phyloP scores from a whole-genome alignment of 2,113 vertebrate genomes.

The Tursiops truncatus region DNA sequence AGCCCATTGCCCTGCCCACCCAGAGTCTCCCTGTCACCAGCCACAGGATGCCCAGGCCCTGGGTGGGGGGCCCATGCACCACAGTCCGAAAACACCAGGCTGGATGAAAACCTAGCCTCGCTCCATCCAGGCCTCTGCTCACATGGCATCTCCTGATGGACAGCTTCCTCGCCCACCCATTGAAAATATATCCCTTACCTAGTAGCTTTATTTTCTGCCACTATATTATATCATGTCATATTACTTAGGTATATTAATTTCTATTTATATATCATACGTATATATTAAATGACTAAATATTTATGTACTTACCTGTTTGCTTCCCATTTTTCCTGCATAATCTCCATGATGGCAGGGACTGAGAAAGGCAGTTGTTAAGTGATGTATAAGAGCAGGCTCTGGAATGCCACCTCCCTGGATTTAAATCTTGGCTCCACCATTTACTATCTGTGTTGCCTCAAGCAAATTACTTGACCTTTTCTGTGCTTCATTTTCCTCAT shows the following conservation, averaged over 20 bases:
- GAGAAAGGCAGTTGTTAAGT: not conserved
- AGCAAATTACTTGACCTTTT: not conserved
- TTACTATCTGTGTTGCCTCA: not conserved
- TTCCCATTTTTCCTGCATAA: not conserved
- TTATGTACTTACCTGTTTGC: not conserved
- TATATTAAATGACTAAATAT: not conserved
- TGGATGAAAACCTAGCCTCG: not conserved
- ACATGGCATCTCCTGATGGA: not conserved
- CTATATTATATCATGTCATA: not conserved
- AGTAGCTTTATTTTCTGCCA: not conserved
- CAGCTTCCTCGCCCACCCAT: not conserved
- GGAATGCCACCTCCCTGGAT: not conserved
- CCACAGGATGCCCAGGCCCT: not conserved
- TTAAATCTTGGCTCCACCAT: not conserved
- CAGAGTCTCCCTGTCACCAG: not conserved
- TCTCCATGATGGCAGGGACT: not conserved
- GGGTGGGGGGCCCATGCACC: accelerated
- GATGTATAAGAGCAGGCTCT: not conserved
- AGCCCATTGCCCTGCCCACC: accelerated
- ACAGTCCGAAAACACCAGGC: not conserved
- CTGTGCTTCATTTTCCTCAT: not conserved
- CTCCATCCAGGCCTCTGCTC: not conserved
- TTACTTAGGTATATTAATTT: not conserved
- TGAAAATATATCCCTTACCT: not conserved
- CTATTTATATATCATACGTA: not conserved